A percentile compares a stretch with the other conserved stretches of the same genome.
Evolutionary conservation across 2,113 vertebrate species (phyloP).

Genomic region (Noctilio leporinus): DNA sequence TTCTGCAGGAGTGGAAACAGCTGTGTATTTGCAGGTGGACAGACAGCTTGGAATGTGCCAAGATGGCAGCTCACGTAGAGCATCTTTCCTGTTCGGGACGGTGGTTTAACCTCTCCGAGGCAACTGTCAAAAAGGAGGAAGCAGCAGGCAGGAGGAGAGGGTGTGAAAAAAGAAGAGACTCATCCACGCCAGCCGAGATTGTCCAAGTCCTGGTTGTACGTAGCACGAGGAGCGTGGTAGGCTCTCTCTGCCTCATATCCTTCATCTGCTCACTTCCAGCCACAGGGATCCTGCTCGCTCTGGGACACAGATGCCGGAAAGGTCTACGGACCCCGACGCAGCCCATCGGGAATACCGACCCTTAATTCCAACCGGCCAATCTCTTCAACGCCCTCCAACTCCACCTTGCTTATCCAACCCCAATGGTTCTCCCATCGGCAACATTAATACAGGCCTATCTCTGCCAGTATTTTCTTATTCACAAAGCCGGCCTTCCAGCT

Average conservation of each 20-base stretch:
- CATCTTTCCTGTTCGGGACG: neutral
- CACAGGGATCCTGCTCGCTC: no score
- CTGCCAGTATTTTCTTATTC: neutral
- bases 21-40: neutral
- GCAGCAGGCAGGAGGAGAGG: no score
- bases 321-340: accelerated
- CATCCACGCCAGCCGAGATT: accelerated
- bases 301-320: no score
- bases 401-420: neutral
- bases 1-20: neutral
- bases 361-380: neutral
- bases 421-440: neutral
- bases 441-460: neutral
- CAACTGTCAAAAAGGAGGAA: neutral
- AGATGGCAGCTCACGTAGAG: accelerated
- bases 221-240: accelerated
- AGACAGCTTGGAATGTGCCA: neutral
- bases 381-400: neutral
- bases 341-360: no score
- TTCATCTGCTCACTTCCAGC: no score
- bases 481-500: neutral
- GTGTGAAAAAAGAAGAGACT: neutral
- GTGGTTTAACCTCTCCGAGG: neutral
- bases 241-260: no score
- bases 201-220: neutral